Conservation (phyloP, 2,797 vertebrate genomes). For the Myripristis jacobus region DNA sequence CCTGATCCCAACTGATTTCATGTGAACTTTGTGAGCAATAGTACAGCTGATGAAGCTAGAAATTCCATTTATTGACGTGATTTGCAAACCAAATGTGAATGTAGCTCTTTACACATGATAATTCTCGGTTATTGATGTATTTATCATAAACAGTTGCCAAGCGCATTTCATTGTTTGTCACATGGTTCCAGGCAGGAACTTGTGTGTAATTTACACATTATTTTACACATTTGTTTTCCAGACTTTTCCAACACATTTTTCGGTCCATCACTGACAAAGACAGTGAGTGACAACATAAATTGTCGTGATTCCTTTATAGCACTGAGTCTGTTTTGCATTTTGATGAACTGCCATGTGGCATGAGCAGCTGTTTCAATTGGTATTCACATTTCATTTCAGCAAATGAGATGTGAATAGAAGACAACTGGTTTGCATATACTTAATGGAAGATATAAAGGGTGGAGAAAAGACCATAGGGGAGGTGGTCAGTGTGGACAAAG, state of each 20-base stretch:
- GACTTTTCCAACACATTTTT: neutral
- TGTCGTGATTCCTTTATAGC: slow-evolving; percentile 34
- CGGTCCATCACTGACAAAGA: neutral
- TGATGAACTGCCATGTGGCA: slow-evolving; percentile 16
- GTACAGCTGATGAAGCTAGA: no score
- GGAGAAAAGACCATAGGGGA: neutral
- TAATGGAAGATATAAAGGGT: neutral
- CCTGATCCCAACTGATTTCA: no score
- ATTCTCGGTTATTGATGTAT: no score
- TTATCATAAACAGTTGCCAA: no score
- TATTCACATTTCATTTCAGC: slow-evolving; percentile 26
- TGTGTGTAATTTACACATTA: neutral
- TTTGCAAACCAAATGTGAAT: no score
- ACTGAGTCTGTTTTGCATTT: slow-evolving; percentile 31
- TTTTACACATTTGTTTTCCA: neutral
- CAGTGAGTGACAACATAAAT: slow-evolving; percentile 23
- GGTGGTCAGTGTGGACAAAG: slow-evolving; percentile 32
- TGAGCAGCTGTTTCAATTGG: neutral
- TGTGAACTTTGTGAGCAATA: no score
- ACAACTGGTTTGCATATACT: neutral
- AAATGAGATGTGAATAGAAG: slow-evolving; percentile 25
- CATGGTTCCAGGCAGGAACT: neutral
- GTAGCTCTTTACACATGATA: no score
- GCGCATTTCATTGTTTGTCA: no score
- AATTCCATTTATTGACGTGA: no score